Conservation (phyloP, 2,113 vertebrate species). For the Scortum barcoo region DNA sequence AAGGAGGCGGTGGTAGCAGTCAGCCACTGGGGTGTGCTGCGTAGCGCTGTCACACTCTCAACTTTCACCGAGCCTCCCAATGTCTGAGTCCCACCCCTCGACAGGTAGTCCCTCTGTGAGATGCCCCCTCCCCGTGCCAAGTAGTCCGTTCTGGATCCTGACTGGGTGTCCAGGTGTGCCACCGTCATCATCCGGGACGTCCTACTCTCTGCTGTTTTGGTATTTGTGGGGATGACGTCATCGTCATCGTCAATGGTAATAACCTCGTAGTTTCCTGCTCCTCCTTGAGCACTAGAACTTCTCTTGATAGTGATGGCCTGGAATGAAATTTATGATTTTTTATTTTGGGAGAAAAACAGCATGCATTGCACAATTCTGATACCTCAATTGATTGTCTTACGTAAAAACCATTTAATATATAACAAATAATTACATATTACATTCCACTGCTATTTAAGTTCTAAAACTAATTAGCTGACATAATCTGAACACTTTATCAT, state of each 20-base stretch:
- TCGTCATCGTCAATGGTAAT: constrained; percentile 79
- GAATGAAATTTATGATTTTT: background rate
- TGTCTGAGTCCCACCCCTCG: constrained; percentile 86
- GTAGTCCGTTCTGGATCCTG: constrained; percentile 83
- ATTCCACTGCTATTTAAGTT: background rate
- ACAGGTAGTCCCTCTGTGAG: constrained; percentile 80
- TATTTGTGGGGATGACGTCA: constrained; percentile 43
- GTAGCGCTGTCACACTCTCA: constrained; percentile 84
- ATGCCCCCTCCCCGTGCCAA: constrained; percentile 85
- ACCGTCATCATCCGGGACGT: constrained; percentile 55
- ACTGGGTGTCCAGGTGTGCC: constrained; percentile 63
- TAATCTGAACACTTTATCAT: background rate
- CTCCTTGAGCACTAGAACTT: constrained; percentile 78
- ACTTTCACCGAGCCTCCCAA: constrained; percentile 78
- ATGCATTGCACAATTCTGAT: background rate
- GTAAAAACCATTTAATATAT: background rate
- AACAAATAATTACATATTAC: no score
- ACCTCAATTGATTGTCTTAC: background rate
- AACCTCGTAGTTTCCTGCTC: constrained; percentile 74
- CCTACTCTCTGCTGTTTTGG: constrained; percentile 57
- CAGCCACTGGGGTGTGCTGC: constrained; percentile 80
- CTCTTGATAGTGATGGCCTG: constrained; percentile 78
- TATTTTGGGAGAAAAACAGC: background rate
- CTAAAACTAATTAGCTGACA: background rate
- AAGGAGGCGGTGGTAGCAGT: constrained; percentile 55